These are phyloP conservation scores for Protomyctophum bolini DNA, from an alignment of 2,113 vertebrate species.

Conservation along the genomic window DNA sequence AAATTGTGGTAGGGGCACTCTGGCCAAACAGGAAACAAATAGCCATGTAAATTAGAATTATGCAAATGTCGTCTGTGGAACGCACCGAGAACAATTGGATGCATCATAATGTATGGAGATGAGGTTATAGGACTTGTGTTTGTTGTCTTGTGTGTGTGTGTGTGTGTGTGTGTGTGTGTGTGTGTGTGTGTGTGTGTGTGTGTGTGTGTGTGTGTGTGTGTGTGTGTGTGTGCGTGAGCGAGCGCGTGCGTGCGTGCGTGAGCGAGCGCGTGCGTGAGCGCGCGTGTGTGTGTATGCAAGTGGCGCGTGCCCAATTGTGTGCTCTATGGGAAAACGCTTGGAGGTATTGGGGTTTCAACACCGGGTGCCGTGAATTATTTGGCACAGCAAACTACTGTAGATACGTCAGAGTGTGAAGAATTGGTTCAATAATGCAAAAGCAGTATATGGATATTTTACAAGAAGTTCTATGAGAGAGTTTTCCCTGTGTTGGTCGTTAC, in stretches of 20 bases:
- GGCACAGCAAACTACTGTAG: slow-evolving; percentile 5
- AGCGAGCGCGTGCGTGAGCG: too few species aligned
- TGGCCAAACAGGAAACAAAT: slow-evolving; percentile 46
- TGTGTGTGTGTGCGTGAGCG: neutral
- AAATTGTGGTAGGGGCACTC: slow-evolving; percentile 17
- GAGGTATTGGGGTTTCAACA: slow-evolving; percentile 4
- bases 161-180: neutral
- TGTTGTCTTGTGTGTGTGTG: neutral
- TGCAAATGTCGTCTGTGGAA: slow-evolving; percentile 28
- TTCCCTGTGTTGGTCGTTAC: too few species aligned
- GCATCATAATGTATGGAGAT: slow-evolving; percentile 5
- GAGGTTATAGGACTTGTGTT: neutral
- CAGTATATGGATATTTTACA: too few species aligned
- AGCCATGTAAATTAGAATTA: slow-evolving; percentile 47
- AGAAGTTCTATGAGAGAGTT: too few species aligned
- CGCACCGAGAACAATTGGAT: slow-evolving; percentile 17
- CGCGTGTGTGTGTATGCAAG: too few species aligned
- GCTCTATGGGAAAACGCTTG: neutral
- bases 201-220: too few species aligned
- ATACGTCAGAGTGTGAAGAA: neutral
- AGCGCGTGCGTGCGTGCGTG: neutral
- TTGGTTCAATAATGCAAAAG: too few species aligned
- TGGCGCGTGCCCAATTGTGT: too few species aligned
- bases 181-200: neutral
- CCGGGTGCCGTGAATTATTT: slow-evolving; percentile 7